Evolutionary conservation across 2,113 vertebrate species (phyloP).

Genomic region (Varanus salvator): DNA sequence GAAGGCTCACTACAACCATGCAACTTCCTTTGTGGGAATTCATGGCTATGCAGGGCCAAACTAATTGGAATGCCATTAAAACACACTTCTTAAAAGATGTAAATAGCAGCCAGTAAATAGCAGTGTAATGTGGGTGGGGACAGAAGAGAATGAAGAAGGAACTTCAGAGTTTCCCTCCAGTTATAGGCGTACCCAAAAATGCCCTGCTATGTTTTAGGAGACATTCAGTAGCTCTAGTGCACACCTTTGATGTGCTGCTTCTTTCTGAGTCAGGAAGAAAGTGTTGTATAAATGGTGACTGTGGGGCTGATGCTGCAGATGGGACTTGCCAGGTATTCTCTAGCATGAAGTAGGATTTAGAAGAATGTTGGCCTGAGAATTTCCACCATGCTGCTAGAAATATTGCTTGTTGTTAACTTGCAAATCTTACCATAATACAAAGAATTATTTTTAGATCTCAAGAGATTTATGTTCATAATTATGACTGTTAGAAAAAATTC

Average conservation of each 20-base stretch:
- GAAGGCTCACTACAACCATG: neutral
- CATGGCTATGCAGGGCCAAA: neutral
- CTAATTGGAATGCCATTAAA: neutral
- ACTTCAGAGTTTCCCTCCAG: neutral
- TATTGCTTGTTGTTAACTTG: constrained; percentile 62
- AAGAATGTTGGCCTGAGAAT: constrained; percentile 64
- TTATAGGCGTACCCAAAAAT: no score
- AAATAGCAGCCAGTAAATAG: neutral
- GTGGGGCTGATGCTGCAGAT: constrained; percentile 38
- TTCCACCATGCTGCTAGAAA: constrained; percentile 58
- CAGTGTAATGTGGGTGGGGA: neutral
- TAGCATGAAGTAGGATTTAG: constrained; percentile 49
- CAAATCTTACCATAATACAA: constrained; percentile 60
- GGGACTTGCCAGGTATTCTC: constrained; percentile 52
- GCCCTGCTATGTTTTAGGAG: neutral
- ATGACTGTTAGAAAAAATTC: constrained; percentile 18
- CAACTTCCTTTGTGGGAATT: neutral
- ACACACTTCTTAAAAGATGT: neutral
- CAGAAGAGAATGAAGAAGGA: neutral
- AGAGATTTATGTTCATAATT: constrained; percentile 65
- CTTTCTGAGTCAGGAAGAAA: neutral
- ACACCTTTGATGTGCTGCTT: fast-evolving
- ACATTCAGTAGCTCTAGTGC: neutral
- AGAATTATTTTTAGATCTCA: constrained; percentile 56
- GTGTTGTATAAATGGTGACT: constrained; percentile 11